A percentile compares a stretch with the other conserved stretches of the same genome.
These are phyloP conservation scores for Mesorhabditis spiculigera DNA, from an alignment of 2,888 invertebrate species.

Conservation along the genomic window DNA sequence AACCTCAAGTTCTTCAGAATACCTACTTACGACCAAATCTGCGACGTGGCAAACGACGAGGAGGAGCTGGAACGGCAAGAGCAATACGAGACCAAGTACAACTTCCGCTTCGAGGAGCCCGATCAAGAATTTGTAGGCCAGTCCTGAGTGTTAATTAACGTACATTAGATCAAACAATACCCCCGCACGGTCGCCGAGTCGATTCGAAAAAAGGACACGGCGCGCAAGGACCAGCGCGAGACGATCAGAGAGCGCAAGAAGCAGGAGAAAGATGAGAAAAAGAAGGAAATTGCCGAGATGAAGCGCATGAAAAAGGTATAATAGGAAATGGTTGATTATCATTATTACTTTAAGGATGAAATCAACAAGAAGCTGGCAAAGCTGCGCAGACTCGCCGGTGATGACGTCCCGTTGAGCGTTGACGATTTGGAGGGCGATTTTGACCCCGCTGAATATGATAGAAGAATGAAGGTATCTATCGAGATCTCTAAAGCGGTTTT, in stretches of 20 bases:
- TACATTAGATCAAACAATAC: slow-evolving; percentile 76
- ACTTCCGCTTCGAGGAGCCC: slow-evolving; percentile 93
- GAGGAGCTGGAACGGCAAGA: slow-evolving; percentile 74
- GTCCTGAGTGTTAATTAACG: slow-evolving; percentile 22
- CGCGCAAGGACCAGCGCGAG: slow-evolving; percentile 70
- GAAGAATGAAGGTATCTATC: slow-evolving; percentile 40
- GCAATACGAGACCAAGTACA: slow-evolving; percentile 88
- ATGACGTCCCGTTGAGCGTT: slow-evolving; percentile 73
- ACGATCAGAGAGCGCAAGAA: slow-evolving; percentile 59
- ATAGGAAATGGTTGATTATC: not conserved
- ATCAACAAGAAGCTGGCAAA: slow-evolving; percentile 82
- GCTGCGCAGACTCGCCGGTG: slow-evolving; percentile 83
- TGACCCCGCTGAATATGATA: slow-evolving; percentile 55
- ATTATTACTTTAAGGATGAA: slow-evolving; percentile 63
- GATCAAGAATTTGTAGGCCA: slow-evolving; percentile 73
- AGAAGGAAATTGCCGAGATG: slow-evolving; percentile 79
- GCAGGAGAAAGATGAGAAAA: slow-evolving; percentile 74
- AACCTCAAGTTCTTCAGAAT: slow-evolving; percentile 33
- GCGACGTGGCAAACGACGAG: slow-evolving; percentile 76
- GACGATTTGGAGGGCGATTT: slow-evolving; percentile 73
- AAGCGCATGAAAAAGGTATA: slow-evolving; percentile 24
- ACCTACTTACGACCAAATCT: slow-evolving; percentile 69
- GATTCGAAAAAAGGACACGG: slow-evolving; percentile 66
- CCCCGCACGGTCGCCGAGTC: slow-evolving; percentile 83
- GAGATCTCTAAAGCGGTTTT: not conserved